Base-by-base conservation (phyloP, 2,888 invertebrate genomes). In the Cataglyphis cursor region DNA sequence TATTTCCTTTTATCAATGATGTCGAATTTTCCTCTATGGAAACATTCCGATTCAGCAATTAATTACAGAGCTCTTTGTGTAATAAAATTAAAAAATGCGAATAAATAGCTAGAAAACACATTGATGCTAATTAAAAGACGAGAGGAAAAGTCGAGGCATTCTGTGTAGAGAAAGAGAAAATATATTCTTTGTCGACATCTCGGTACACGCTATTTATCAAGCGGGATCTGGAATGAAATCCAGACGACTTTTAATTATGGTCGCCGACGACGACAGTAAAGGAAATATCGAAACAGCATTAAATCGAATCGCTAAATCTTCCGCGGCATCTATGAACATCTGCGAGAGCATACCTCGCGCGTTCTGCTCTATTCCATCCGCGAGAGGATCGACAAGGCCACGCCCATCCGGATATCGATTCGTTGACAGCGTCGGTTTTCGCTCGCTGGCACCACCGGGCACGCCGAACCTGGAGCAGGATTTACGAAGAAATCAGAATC, bases 371-470 rank as follows among this genome's bases (percentile, higher is more conserved):
- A 90, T 88, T 92, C 90, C 89, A 89, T 91, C 91, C 86, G 82
- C 88, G 90, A 91, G 90, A 91, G 90, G 92, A 92, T 91, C 90
- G 90, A 89, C 91, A 88, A 91, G 87, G 86, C 92, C 92, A 92
- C 92, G 92, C 92, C 92, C 92, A 90, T 86, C 89, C 91, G 89
- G 92, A 90, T 92, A 92, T 92, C 92, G 92, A 92, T 92, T 92
- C 91, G 92, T 92, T 92, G 92, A 92, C 92, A 92, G 89, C 85
- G 90, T 91, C 88, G 90, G 87, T 91, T 86, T 91, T 88, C 88
- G 84, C 87, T 90, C 75, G 83, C 84, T 61, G 82, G 76, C 88
- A 76, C 51, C 68, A 76, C 70, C 82, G 82, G 84, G 82, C 80
- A 82, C 74, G 82, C 82, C 76, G 64, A 90, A 88, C 84, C 81